Evolutionary conservation across 2,113 vertebrate species (phyloP), one percentile per base, ranked within the genome.

Genomic region (Alethe castanea): DNA sequence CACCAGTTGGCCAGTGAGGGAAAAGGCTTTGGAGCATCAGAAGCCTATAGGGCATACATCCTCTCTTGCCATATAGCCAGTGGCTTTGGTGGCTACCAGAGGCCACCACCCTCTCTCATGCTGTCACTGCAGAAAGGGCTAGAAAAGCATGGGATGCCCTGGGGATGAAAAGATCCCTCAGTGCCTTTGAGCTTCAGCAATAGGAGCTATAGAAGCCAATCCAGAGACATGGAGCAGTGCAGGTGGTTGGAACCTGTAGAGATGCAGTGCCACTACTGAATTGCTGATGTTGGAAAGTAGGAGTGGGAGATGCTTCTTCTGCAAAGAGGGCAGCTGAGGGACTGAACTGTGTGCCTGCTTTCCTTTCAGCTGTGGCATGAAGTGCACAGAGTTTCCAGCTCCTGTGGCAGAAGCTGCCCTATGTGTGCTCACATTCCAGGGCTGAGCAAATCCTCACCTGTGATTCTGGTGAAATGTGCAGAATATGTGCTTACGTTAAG

Each of bases 1-100:
- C 50, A 81, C 61, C 73, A 88, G 67, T 33, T 73, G 87, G 33
- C 80, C 70, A 87, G 69, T 42, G 82, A 92, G 91, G 64, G 36
- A 80, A 69, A 48, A 87, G 61, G 66, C 47, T 92, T 73, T 79
- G 59, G 45, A 86, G 69, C 42, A 77, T 28, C 54, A 89, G 45
- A 33, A 86, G n/a, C 25, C 76, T 81, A 14, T 28, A 80, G 73
- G 66, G 40, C 48, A 81, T n/a, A 25, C 38, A 65, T 72, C 6
- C 12, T 54, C 33, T 59, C 42, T 91, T 91, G 59, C 40, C 26
- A 62, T 24, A 47, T 45, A 78, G 69, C 45, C 50, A 64, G 14
- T 78, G 76, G 20, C 47, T 87, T 67, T 85, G 42, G 14, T 77
- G 25, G 12, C 50, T 82, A 52, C 17, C 44, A 88, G 47, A 90